Conservation (phyloP, 2,113 vertebrate species). For the Oreotrochilus melanogaster region DNA sequence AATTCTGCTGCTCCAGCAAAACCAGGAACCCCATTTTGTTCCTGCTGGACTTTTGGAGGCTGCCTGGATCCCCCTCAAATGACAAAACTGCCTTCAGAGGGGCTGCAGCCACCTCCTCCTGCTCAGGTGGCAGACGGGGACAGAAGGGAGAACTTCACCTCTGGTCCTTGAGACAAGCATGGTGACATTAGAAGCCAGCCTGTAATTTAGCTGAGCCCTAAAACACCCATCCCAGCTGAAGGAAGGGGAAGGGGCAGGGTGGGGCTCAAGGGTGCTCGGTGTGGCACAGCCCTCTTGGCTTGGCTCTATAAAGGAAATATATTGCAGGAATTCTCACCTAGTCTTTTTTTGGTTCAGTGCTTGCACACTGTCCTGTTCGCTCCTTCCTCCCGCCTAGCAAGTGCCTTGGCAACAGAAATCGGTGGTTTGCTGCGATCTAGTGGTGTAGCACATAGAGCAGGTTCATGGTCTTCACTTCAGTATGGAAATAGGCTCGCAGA, state of each 20-base stretch:
- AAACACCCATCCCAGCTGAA: background rate
- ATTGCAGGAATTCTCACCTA: background rate
- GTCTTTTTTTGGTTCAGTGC: background rate
- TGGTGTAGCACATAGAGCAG: background rate
- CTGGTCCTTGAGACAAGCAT: background rate
- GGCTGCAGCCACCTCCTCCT: background rate
- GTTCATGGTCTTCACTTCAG: background rate
- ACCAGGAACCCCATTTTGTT: background rate
- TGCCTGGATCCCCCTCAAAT: background rate
- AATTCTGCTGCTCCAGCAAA: background rate
- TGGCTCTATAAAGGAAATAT: background rate
- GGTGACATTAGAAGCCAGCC: background rate
- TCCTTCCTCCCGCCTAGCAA: background rate
- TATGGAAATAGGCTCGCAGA: background rate
- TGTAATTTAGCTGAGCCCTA: background rate
- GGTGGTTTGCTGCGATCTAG: constrained; percentile 71
- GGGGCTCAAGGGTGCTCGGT: background rate
- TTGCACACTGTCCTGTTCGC: background rate
- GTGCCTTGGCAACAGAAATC: fast-evolving
- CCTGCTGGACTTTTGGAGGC: background rate
- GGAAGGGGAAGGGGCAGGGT: fast-evolving
- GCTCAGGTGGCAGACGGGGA: background rate
- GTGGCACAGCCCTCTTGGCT: background rate
- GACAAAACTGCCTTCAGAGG: fast-evolving
- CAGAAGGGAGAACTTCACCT: background rate